phyloP scores from a whole-genome alignment of 2,113 vertebrate genomes.

The Syngnathus typhle region DNA sequence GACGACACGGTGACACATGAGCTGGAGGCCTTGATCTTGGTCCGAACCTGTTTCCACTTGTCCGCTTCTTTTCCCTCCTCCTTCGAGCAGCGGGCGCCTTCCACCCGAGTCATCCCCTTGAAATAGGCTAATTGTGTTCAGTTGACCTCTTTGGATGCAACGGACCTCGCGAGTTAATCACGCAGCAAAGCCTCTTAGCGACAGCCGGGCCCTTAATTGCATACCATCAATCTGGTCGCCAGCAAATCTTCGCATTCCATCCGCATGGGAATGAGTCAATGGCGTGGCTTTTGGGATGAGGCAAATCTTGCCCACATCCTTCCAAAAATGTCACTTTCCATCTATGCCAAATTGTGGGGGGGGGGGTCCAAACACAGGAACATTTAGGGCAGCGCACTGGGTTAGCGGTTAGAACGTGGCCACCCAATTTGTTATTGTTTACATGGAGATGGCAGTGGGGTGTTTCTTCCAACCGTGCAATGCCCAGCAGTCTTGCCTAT shows the following conservation, averaged over 20 bases:
- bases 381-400: too few species aligned
- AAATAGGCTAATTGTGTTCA: conserved; percentile 64
- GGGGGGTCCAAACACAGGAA: not conserved
- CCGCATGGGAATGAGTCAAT: conserved; percentile 49
- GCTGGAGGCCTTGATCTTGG: conserved; percentile 23
- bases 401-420: too few species aligned
- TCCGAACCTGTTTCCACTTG: conserved; percentile 38
- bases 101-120: conserved; percentile 35
- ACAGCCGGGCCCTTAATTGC: conserved; percentile 63
- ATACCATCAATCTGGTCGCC: conserved; percentile 61
- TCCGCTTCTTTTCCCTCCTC: conserved; percentile 28
- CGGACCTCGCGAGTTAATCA: conserved; percentile 64
- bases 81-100: conserved; percentile 25
- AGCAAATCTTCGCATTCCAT: conserved; percentile 59
- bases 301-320: conserved; percentile 5
- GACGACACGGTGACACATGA: conserved; percentile 24
- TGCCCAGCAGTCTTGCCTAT: not conserved
- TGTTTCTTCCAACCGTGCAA: not conserved
- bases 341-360: not conserved
- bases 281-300: conserved; percentile 7
- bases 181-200: conserved; percentile 64
- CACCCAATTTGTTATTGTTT: too few species aligned
- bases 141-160: conserved; percentile 64
- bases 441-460: not conserved
- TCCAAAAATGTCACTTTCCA: not conserved